These are phyloP conservation scores for Tarsius wallacei DNA, from an alignment of 2,797 vertebrate genomes.

Conservation along the genomic window DNA sequence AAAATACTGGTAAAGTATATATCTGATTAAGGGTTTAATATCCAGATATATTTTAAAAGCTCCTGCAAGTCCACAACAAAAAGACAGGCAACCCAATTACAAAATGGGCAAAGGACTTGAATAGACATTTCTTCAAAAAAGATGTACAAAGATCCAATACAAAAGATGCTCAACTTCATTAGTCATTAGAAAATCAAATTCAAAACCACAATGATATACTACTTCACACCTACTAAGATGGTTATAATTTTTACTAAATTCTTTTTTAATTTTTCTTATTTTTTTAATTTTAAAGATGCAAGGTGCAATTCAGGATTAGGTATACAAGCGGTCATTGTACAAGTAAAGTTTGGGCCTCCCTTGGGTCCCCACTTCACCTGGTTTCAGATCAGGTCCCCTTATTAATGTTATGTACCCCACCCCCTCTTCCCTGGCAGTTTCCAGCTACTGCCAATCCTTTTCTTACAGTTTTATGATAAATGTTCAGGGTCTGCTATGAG, in stretches of 20 bases:
- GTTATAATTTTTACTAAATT: background rate
- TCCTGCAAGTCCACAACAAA: background rate
- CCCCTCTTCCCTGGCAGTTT: no score
- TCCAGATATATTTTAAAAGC: background rate
- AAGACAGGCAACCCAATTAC: background rate
- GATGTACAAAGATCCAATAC: background rate
- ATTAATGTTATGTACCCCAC: no score
- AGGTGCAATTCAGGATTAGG: no score
- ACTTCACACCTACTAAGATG: background rate
- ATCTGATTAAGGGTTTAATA: background rate
- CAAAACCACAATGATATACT: background rate
- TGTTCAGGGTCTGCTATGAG: no score
- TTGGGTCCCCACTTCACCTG: no score
- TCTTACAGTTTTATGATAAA: no score
- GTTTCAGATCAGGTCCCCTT: no score
- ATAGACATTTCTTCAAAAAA: background rate
- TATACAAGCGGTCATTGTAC: no score
- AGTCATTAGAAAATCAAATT: slow-evolving; percentile 10
- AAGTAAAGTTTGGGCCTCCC: no score
- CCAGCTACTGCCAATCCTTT: no score
- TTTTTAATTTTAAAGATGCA: no score
- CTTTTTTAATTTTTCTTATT: no score
- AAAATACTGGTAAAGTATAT: background rate
- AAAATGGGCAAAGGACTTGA: background rate
- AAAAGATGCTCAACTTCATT: background rate